A percentile compares a stretch with the other conserved stretches of the same genome.
Evolutionary conservation across 2,888 invertebrate genomes (phyloP).

Genomic region (Scrobipalpa atriplicella): DNA sequence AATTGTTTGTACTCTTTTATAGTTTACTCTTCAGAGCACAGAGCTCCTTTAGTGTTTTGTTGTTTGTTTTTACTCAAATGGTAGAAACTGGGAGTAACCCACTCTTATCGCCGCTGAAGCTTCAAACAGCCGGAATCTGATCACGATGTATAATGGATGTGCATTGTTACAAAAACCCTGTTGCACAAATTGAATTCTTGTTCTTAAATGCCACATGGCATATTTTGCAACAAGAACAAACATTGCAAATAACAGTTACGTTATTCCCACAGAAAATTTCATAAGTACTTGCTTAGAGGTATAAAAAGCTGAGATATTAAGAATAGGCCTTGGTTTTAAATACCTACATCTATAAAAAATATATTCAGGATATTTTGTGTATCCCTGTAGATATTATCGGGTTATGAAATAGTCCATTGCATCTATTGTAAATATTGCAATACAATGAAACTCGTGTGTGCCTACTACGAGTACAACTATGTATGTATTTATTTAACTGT

Average conservation of each 20-base stretch:
- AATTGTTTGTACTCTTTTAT: too few relatives aligned
- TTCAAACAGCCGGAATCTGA: slow-evolving; percentile 55
- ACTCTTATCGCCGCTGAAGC: slow-evolving; percentile 41
- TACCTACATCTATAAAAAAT: too few relatives aligned
- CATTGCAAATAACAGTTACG: neutral
- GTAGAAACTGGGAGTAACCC: slow-evolving; percentile 24
- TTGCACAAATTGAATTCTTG: slow-evolving; percentile 26
- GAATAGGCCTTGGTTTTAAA: too few relatives aligned
- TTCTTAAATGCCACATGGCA: neutral
- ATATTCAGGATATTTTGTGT: too few relatives aligned
- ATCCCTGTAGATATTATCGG: too few relatives aligned
- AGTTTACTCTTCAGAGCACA: neutral
- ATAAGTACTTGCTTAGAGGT: too few relatives aligned
- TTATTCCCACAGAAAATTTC: neutral
- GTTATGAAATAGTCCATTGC: too few relatives aligned
- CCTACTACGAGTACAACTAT: too few relatives aligned
- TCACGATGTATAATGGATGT: slow-evolving; percentile 47
- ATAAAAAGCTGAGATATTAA: too few relatives aligned
- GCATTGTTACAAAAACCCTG: slow-evolving; percentile 41
- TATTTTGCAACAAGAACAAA: neutral
- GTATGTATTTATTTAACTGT: too few relatives aligned
- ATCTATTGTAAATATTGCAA: too few relatives aligned
- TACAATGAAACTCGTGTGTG: too few relatives aligned
- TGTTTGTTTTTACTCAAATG: neutral
- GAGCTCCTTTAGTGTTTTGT: neutral